Base-by-base conservation (phyloP, 2,888 invertebrate species). In the Formica aserva region DNA sequence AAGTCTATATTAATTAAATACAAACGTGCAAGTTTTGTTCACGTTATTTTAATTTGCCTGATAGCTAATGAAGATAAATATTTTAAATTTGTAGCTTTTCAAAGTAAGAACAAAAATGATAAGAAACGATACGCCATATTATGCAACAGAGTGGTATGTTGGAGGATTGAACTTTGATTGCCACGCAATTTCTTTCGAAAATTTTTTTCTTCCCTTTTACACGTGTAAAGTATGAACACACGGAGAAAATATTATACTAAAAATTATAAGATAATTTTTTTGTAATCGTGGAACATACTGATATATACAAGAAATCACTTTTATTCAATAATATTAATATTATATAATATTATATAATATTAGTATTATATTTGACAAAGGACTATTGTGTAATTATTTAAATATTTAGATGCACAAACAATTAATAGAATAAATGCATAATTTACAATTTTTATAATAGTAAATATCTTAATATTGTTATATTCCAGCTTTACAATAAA, bases 131-230 rank as follows among this genome's bases (percentile, higher is more conserved):
- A 18, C 6, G 38, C 29, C 22, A 22, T 13, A 3, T 48, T 32
- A 22, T 11, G 45, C 45, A 71, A 71, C 35, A 45, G 13, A 45
- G 15, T 6, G 57, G 3, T 32, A 45, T 32, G 45, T 65, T 48
- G 32, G 22, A 75, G 32, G 22, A 18, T 13, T 74, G 60, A 74
- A 75, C 74, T 75, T 75, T 45, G 41, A 18, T 45, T 22, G 5
- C n/a, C 41, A 41, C 4, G 29, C 26, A 41, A n/a, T 29, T 65
- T 29, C 32, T 75, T 32, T 63, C 29, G 32, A 63, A 45, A 75
- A n/a, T 8, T 57, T 18, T 48, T 26, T 22, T 22, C 8, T 57
- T 13, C 3, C 18, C 35, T 26, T 38, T 41, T 8, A n/a, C 15
- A 29, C 15, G 1, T 52, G 22, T 62, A 29, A n/a, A 60, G 11